Evolutionary conservation across 2,888 invertebrate genomes (phyloP), one percentile per base, ranked within the genome.

Genomic region (Bruchidius siliquastri): DNA sequence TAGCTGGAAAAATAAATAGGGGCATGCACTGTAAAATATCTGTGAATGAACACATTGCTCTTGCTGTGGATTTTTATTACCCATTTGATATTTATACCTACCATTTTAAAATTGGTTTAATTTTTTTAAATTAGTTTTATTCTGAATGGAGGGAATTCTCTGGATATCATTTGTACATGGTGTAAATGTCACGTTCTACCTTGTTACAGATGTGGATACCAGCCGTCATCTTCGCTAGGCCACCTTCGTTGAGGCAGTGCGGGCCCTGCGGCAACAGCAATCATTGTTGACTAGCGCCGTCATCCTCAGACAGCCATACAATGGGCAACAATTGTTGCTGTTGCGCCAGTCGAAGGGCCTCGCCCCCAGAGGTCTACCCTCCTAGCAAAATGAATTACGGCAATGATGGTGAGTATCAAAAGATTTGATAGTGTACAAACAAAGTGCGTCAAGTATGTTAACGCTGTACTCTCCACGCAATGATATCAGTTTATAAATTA

Each of bases 271-370:
- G 49, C 49, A 18, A 49, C 49, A 49, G 49, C 49, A 49, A 49
- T 49, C 18, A 49, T 13, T 49, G 49, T 49, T 49, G 49, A 49
- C 49, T 13, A 49, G 49, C 49, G 13, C 49, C 49, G 1, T 49
- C 49, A 13, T 18, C 18, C 0, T 49, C 49, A 49, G 49, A 49
- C 49, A 49, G 49, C 49, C 49, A 49, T 49, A 49, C 49, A 13
- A 95, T 95, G 95, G 95, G 95, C 87, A 93, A 93, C 88, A 93
- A 93, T 89, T 95, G 95, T 89, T 95, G 95, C 89, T 94, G 94
- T 89, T 94, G 89, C 91, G 93, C 86, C 92, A 93, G 87, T 92
- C 92, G 88, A 90, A 92, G 83, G 90, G 91, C 82, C 87, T 91
- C 87, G 87, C 91, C 87, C 90, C 91, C 80, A 86, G 91, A 82